phyloP scores from a whole-genome alignment of 1,140 invertebrate species.

The Scaptomyza hsui region DNA sequence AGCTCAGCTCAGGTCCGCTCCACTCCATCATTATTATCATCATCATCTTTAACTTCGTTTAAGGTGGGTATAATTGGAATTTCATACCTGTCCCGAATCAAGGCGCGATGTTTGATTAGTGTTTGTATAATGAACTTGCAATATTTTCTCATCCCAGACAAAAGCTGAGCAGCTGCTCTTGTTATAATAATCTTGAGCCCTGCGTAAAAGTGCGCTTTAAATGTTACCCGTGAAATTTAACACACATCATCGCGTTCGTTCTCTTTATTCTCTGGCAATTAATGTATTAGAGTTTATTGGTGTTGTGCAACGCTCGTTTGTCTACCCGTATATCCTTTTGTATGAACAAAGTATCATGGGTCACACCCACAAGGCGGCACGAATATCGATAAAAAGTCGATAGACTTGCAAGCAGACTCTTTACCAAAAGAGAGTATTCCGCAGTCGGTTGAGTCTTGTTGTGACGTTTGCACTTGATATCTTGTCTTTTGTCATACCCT shows the following conservation, averaged over 20 bases:
- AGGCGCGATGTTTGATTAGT: constrained; percentile 68
- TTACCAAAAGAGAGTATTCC: too few species aligned
- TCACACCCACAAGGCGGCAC: too few species aligned
- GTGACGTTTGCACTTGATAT: too few species aligned
- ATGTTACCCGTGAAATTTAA: constrained; percentile 79
- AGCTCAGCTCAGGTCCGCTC: constrained; percentile 4
- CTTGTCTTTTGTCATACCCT: too few species aligned
- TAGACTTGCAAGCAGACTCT: too few species aligned
- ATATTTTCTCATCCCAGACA: constrained; percentile 55
- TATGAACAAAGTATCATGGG: too few species aligned
- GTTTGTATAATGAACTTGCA: constrained; percentile 82
- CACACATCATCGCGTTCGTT: constrained; percentile 61
- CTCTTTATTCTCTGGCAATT: not conserved
- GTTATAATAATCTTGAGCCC: constrained; percentile 23
- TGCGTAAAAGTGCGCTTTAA: constrained; percentile 28
- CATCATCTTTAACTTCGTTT: constrained; percentile 65
- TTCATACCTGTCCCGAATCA: constrained; percentile 66
- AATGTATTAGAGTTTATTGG: too few species aligned
- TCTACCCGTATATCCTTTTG: too few species aligned
- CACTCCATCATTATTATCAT: constrained; percentile 18
- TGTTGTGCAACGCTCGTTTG: too few species aligned
- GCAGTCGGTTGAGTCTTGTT: too few species aligned
- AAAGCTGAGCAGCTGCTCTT: constrained; percentile 38
- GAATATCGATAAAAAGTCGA: too few species aligned
- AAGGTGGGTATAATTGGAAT: constrained; percentile 77